Conservation (phyloP, 30 jellyfish, hydroid and myxozoan genomes). For the Pseudorhiza aurosa region DNA sequence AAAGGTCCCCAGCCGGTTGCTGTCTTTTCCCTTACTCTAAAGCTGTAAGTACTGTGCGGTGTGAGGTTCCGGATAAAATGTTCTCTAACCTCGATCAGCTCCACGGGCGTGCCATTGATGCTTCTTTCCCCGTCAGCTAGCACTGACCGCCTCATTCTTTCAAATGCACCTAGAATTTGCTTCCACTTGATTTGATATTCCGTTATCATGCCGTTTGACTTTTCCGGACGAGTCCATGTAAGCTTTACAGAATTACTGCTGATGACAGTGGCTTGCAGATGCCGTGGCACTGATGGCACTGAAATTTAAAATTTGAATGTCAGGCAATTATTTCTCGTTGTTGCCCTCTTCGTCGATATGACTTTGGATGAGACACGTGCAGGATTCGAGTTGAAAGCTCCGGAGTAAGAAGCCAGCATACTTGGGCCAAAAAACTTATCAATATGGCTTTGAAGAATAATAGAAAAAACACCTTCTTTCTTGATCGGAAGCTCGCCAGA, state of each 20-base stretch:
- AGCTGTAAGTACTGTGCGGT: constrained; percentile 56
- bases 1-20: constrained; percentile 87
- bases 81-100: constrained; percentile 27
- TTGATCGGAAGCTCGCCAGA: too few relatives aligned
- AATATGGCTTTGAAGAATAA: too few relatives aligned
- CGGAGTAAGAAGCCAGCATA: too few relatives aligned
- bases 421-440: too few relatives aligned
- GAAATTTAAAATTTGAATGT: too few relatives aligned
- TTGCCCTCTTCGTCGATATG: too few relatives aligned
- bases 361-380: too few relatives aligned
- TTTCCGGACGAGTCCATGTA: constrained; percentile 43
- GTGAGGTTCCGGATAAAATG: constrained; percentile 42
- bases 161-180: not conserved
- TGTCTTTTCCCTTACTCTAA: constrained; percentile 80
- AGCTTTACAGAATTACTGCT: constrained; percentile 22
- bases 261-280: constrained; percentile 6
- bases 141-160: constrained; percentile 13
- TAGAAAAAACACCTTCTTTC: too few relatives aligned
- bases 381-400: too few relatives aligned
- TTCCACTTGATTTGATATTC: constrained; percentile 54
- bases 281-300: constrained; percentile 70
- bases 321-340: too few relatives aligned
- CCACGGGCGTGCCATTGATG: constrained; percentile 1
- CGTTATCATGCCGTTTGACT: constrained; percentile 37
- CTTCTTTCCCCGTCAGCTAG: not conserved